Base-by-base conservation (phyloP, 2,113 vertebrate genomes). In the Euleptes europaea region DNA sequence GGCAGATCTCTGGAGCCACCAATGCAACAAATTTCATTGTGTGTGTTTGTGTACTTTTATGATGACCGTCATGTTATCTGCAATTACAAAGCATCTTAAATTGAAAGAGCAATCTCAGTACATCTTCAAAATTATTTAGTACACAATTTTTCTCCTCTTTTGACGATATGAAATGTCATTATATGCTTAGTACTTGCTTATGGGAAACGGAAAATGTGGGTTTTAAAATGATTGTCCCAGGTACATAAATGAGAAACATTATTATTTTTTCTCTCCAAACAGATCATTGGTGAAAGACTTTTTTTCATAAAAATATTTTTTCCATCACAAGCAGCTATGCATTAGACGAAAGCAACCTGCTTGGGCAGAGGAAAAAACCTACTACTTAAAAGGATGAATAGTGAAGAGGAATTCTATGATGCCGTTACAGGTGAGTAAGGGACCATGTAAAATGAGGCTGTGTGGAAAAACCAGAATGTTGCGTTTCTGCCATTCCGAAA, bases 351-450 rank as follows among this genome's bases (percentile, higher is more conserved):
- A 49, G 10, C 63, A 72, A 44, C 1, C 0, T 84, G 26, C 47
- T 84, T 83, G 85, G 2, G 38, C 69, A 19, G 87, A 79, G 60
- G 21, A 28, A 86, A 88, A 88, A 42, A 85, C 90, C 85, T 70
- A 21, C 93, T 88, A 89, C 13, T 42, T 78, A 71, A 71, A 91
- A 97, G 94, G 89, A 99, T 99, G 98, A 98, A 97, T 95, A 98
- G 98, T 94, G 98, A 99, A 83, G 98, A 99, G 44, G 98, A 99
- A 87, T 99, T 99, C 95, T 99, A 96, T 92, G 98, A 99, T 90
- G 98, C 98, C 94, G 97, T 99, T 93, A 98, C 98, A 95, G 98
- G 98, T 99, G 88, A 96, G 95, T 63, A 23, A 8, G 63, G 49
- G 51, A 65, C 9, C 0, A 17, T 47, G 69, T 71, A 72, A 65